Evolutionary conservation across 2,113 vertebrate species (phyloP).

Genomic region (Hippotragus niger): DNA sequence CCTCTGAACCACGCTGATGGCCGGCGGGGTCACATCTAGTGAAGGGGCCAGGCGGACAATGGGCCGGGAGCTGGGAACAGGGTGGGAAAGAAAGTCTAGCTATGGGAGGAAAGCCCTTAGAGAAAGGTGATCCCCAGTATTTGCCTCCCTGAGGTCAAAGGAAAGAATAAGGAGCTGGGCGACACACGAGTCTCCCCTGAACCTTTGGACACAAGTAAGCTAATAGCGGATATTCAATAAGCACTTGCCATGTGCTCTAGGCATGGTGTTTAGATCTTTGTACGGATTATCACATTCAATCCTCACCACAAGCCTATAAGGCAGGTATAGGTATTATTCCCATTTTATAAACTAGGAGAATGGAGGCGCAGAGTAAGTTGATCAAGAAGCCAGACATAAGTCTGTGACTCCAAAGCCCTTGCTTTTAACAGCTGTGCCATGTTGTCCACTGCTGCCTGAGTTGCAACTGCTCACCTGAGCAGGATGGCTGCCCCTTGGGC

Average conservation of each 20-base stretch:
- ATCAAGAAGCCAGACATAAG: background rate
- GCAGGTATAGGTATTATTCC: background rate
- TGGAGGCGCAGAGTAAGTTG: background rate
- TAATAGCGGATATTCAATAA: background rate
- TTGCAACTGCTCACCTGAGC: slow-evolving; percentile 82
- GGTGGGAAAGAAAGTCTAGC: slow-evolving; percentile 5
- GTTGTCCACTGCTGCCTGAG: accelerated
- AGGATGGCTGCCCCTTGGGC: slow-evolving; percentile 91
- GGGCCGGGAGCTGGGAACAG: slow-evolving; percentile 84
- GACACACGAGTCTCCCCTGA: background rate
- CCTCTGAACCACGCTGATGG: slow-evolving; percentile 90
- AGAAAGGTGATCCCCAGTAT: background rate
- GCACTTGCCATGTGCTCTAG: background rate
- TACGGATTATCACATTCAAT: background rate
- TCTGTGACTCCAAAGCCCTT: background rate
- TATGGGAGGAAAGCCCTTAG: background rate
- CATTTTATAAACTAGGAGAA: background rate
- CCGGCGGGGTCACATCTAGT: slow-evolving; percentile 85
- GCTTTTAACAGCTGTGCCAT: background rate
- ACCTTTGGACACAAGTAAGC: background rate
- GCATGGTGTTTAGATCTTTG: background rate
- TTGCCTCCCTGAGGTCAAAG: background rate
- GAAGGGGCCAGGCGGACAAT: slow-evolving; percentile 87
- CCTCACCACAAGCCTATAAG: background rate
- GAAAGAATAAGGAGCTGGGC: background rate